Percentiles rank a stretch among this genome's conserved stretches.
These are phyloP conservation scores for Glossophaga mutica DNA, from an alignment of 2,797 vertebrate species.

Conservation along the genomic window DNA sequence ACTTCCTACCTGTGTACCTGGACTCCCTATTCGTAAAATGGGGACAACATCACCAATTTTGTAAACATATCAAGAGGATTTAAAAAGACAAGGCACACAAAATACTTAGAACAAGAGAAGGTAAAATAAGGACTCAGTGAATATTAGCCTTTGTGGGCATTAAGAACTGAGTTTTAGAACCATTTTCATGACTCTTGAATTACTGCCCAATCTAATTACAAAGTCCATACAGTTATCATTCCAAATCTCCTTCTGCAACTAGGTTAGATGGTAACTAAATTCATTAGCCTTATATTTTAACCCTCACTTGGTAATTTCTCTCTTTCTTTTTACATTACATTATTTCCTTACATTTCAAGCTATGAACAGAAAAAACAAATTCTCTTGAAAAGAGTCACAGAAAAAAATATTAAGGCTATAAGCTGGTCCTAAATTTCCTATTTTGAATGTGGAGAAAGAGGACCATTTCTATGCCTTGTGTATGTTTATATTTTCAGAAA, in stretches of 20 bases:
- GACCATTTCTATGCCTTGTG: not conserved
- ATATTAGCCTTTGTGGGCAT: not conserved
- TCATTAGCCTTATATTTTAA: constrained; percentile 18
- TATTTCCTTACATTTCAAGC: constrained; percentile 34
- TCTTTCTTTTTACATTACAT: not conserved
- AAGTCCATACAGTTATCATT: not conserved
- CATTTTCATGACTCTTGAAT: not conserved
- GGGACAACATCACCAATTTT: not conserved
- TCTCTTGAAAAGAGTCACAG: not conserved
- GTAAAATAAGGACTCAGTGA: not conserved
- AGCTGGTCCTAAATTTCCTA: not conserved
- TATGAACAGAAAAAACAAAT: constrained; percentile 13
- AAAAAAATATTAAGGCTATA: not conserved
- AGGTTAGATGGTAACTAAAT: not conserved
- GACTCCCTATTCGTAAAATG: not conserved
- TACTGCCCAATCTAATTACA: not conserved
- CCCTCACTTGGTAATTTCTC: constrained; percentile 18
- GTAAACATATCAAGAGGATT: not conserved
- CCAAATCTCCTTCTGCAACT: not conserved
- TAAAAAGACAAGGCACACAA: not conserved
- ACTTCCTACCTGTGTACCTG: not conserved
- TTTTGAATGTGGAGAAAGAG: not conserved
- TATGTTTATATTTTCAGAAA: constrained; percentile 1
- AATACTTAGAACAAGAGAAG: not conserved
- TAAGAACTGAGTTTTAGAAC: constrained; percentile 18